Evolutionary conservation across 2,888 invertebrate genomes (phyloP).

Genomic region (Rhogogaster chlorosoma): DNA sequence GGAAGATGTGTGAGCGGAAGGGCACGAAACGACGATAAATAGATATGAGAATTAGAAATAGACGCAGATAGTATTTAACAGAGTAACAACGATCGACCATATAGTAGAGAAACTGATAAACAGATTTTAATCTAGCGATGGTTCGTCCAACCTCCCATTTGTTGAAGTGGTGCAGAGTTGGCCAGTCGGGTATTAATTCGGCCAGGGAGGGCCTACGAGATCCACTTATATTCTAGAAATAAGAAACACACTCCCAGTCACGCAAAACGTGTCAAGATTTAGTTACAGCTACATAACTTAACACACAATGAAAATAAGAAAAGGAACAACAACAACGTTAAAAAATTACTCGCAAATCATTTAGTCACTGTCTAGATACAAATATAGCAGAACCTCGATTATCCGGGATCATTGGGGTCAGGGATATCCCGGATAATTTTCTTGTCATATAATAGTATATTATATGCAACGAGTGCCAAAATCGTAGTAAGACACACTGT

Average conservation of each 20-base stretch:
- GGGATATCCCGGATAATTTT: too few relatives aligned
- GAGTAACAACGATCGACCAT: conserved; percentile 20
- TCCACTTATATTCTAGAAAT: conserved; percentile 77
- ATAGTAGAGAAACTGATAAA: conserved; percentile 17
- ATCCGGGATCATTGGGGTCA: too few relatives aligned
- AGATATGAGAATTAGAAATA: neutral
- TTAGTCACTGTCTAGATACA: neutral
- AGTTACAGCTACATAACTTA: conserved; percentile 48
- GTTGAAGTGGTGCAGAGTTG: conserved; percentile 91
- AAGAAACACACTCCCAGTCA: conserved; percentile 61
- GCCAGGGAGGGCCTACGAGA: conserved; percentile 93
- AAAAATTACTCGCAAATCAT: conserved; percentile 10
- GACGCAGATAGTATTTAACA: neutral
- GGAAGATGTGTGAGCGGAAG: neutral
- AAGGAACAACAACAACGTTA: conserved; percentile 51
- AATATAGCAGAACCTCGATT: neutral
- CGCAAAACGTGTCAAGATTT: conserved; percentile 13
- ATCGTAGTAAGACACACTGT: too few relatives aligned
- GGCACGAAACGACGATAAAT: neutral
- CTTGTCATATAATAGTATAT: too few relatives aligned
- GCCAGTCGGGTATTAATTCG: conserved; percentile 98
- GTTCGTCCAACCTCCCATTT: conserved; percentile 90
- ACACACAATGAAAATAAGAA: neutral
- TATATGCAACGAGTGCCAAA: too few relatives aligned
- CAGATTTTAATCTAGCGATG: conserved; percentile 41